Conservation (phyloP, 2,797 vertebrate species). For the Alfaro cultratus region DNA sequence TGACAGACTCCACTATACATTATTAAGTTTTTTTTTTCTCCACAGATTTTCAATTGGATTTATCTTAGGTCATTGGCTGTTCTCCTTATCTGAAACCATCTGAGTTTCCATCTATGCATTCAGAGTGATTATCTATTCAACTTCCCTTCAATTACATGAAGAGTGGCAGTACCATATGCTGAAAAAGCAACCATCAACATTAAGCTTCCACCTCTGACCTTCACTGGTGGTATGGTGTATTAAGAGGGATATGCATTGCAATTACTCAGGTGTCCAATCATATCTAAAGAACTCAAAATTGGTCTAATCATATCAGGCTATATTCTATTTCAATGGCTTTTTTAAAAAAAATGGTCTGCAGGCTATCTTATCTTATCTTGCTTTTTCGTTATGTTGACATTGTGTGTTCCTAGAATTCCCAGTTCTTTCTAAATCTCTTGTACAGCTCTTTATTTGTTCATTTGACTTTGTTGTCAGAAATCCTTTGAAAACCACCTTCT, state of each 20-base stretch:
- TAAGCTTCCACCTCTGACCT: not conserved
- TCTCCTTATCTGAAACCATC: not conserved
- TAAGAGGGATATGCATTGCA: not conserved
- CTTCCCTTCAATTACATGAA: not conserved
- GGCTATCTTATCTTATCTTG: not conserved
- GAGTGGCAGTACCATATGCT: not conserved
- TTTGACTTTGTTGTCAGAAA: not conserved
- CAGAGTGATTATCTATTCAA: not conserved
- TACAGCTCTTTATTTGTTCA: not conserved
- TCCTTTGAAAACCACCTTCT: not conserved
- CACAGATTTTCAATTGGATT: not conserved
- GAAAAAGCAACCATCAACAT: not conserved
- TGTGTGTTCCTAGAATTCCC: not conserved
- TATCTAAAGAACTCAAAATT: not conserved
- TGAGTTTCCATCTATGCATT: not conserved
- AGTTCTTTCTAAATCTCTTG: not conserved
- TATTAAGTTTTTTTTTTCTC: not conserved
- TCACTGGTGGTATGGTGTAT: not conserved
- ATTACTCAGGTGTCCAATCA: not conserved
- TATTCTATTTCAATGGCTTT: not conserved
- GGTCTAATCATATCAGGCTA: not conserved
- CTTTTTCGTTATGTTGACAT: not conserved
- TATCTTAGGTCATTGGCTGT: not conserved
- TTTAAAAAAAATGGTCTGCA: not conserved
- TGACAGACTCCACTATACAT: not conserved